Base-by-base conservation (phyloP, 2,113 vertebrate species). In the Phocoena sinus region DNA sequence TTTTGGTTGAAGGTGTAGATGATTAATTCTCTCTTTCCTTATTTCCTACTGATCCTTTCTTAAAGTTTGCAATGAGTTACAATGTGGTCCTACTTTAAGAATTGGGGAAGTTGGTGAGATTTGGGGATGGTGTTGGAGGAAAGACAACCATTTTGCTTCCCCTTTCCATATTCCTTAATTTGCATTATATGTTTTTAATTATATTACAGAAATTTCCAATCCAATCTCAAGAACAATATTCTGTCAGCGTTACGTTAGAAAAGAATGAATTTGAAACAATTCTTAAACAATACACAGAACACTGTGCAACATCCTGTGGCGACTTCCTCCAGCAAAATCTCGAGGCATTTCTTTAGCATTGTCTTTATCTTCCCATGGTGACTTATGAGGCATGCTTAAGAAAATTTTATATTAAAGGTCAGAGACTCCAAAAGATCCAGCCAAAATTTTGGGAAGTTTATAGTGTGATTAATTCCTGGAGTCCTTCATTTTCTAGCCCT, bases 291-390 rank as follows among this genome's bases (percentile, higher is more conserved):
- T 91, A 97, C 91, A 98, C 67, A 98, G 97, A 98, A 94, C 96
- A 98, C 95, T 96, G 96, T 95, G 77, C 94, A 98, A 97, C 96
- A 98, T 98, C 97, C 96, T 97, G 81, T 81, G 95, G 97, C 85
- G 97, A 98, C 97, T 98, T 73, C 98, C 98, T 97, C 97, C 97
- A 97, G 97, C 96, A 98, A 98, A 98, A 98, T 96, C 96, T 79
- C 95, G 96, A 97, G 96, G 97, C 15, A 47, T 97, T 98, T 98
- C 98, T 98, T 98, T 98, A 96, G 98, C 90, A 98, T 33, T 94
- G 28, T 93, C 31, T 84, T 94, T 88, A 65, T 88, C 53, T 67
- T 79, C 50, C 36, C 79, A 25, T 36, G 73, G 33, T 95, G 71
- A 85, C 23, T 81, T 88, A 88, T 6, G 14, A 73, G 47, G 23